These are phyloP conservation scores for Spea multiplicata DNA, from an alignment of 2,113 vertebrate species.

Conservation along the genomic window DNA sequence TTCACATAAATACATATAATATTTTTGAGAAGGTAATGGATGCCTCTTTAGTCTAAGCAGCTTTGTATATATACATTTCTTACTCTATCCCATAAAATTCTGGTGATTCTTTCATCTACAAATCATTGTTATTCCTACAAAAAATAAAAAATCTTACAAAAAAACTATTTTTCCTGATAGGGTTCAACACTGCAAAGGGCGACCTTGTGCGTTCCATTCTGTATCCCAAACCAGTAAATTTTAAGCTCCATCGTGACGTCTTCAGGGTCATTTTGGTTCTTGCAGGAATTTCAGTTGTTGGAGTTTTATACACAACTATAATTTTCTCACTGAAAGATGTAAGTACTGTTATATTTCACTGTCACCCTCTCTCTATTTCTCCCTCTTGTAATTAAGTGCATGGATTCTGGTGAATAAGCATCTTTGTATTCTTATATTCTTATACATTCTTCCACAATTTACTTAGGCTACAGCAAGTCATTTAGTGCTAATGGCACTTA, in stretches of 20 bases:
- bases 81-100: no score
- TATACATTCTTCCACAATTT: neutral
- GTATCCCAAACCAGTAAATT: slow-evolving; percentile 65
- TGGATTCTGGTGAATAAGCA: no score
- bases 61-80: no score
- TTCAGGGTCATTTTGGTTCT: slow-evolving; percentile 62
- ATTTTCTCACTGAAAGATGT: slow-evolving; percentile 65
- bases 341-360: slow-evolving; percentile 47
- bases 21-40: no score
- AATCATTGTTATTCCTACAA: no score
- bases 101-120: no score
- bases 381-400: no score
- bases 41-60: no score
- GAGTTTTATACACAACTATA: slow-evolving; percentile 57
- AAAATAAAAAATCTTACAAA: no score
- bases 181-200: slow-evolving; percentile 69
- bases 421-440: no score
- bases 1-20: no score
- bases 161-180: slow-evolving; percentile 39
- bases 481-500: slow-evolving; percentile 26
- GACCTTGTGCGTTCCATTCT: slow-evolving; percentile 69
- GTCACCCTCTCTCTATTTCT: no score
- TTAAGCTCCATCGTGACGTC: slow-evolving; percentile 65
- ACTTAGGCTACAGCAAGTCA: slow-evolving; percentile 12
- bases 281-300: slow-evolving; percentile 53